Evolutionary conservation across 30 jellyfish, hydroid and myxozoan genomes (phyloP).

Genomic region (Sanderia malayensis): DNA sequence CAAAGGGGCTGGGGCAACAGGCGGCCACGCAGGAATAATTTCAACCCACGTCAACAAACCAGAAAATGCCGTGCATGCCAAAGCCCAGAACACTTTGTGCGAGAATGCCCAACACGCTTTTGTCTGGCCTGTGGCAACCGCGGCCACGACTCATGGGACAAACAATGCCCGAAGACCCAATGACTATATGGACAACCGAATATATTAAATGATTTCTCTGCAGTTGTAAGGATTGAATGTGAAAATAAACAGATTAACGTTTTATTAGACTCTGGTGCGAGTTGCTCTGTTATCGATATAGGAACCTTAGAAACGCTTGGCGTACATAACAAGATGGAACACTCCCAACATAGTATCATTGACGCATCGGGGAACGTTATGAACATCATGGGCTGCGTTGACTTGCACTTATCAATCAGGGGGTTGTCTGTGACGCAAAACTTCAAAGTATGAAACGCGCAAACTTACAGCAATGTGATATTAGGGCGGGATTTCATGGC

Average conservation of each 20-base stretch:
- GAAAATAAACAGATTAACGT: constrained; percentile 9
- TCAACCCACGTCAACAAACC: constrained; percentile 9
- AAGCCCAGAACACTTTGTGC: constrained; percentile 32
- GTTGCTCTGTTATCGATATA: constrained; percentile 25
- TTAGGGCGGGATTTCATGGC: constrained; percentile 6
- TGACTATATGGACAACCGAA: constrained; percentile 27
- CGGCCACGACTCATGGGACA: constrained; percentile 57
- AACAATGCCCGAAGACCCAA: constrained; percentile 38
- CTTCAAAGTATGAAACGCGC: not conserved
- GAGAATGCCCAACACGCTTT: constrained; percentile 41
- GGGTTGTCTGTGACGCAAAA: constrained; percentile 5
- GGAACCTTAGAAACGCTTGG: constrained; percentile 19
- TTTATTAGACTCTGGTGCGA: constrained; percentile 37
- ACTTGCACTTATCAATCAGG: constrained; percentile 1
- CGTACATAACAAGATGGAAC: not conserved
- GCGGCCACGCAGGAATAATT: not conserved
- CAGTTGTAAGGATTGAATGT: constrained; percentile 28
- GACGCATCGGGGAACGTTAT: constrained; percentile 28
- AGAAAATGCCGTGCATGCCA: constrained; percentile 52
- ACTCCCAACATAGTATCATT: not conserved
- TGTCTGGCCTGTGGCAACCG: constrained; percentile 54
- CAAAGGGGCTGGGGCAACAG: not conserved
- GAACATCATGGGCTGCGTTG: constrained; percentile 11
- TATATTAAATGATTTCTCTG: constrained; percentile 13
- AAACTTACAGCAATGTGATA: not conserved